These are phyloP conservation scores for Proisotoma minuta DNA, from an alignment of 2,888 invertebrate species.

Conservation along the genomic window DNA sequence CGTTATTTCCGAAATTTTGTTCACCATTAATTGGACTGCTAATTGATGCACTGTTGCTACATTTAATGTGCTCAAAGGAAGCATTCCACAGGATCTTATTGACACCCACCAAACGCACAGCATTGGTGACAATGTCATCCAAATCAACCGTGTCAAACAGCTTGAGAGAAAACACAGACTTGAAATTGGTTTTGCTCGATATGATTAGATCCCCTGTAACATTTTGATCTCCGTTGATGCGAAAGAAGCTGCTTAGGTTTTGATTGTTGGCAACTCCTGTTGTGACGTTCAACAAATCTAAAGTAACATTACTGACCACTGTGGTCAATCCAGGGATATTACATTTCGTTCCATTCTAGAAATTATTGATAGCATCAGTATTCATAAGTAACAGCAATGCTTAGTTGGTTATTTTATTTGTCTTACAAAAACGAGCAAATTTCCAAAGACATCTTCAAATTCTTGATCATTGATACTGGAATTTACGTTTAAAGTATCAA, in stretches of 20 bases:
- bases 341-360: conserved; percentile 20
- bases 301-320: conserved; percentile 14
- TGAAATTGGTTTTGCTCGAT: conserved; percentile 13
- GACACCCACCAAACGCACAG: conserved; percentile 15
- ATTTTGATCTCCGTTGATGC: conserved; percentile 24
- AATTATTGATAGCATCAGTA: neutral
- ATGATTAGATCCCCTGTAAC: conserved; percentile 26
- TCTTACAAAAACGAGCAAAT: conserved; percentile 36
- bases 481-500: conserved; percentile 25
- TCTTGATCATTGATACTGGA: conserved; percentile 28
- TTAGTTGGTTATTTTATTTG: neutral
- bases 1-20: conserved; percentile 13
- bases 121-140: conserved; percentile 12
- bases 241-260: conserved; percentile 22
- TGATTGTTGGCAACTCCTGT: conserved; percentile 23
- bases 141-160: conserved; percentile 19
- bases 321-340: conserved; percentile 23
- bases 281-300: conserved; percentile 15
- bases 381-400: neutral
- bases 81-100: conserved; percentile 19
- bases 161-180: conserved; percentile 18
- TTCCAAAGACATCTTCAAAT: conserved; percentile 30
- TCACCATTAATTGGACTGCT: conserved; percentile 25
- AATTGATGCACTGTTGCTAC: conserved; percentile 10
- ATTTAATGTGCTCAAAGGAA: conserved; percentile 23